These are phyloP conservation scores for Arizona elegans DNA, from an alignment of 2,113 vertebrate genomes.

Conservation along the genomic window DNA sequence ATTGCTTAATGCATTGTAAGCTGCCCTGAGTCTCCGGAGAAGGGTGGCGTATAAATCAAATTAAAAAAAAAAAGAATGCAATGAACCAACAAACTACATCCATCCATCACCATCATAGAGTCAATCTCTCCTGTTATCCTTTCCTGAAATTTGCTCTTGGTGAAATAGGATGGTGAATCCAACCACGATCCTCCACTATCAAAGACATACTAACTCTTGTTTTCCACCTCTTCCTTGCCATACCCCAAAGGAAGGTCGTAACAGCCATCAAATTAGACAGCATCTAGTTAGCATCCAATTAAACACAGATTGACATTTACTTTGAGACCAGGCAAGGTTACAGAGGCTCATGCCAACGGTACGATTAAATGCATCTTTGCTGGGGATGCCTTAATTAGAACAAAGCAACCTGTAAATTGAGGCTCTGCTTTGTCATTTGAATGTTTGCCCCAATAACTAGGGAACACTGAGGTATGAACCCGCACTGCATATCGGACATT, in stretches of 20 bases:
- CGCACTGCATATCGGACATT: too few relatives aligned
- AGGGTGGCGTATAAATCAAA: too few relatives aligned
- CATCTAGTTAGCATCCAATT: background rate
- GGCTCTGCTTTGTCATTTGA: background rate
- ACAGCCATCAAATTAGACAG: background rate
- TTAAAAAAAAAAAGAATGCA: background rate
- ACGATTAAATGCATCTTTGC: background rate
- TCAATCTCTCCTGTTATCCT: background rate
- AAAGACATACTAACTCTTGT: background rate
- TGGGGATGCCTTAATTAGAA: background rate
- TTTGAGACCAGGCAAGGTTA: slow-evolving; percentile 9
- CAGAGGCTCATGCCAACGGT: background rate
- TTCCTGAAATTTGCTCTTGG: background rate
- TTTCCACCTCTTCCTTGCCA: background rate
- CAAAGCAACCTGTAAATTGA: slow-evolving; percentile 19
- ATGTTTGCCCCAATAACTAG: background rate
- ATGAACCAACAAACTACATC: background rate
- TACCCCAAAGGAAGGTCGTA: slow-evolving; percentile 15
- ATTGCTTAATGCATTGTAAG: too few relatives aligned
- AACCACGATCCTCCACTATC: background rate
- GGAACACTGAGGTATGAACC: background rate
- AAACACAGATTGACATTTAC: background rate
- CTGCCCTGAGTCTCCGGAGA: too few relatives aligned
- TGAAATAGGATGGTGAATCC: background rate
- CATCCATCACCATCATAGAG: background rate